These are phyloP conservation scores for Stomatorhinus ivindoensis DNA, from an alignment of 2,113 vertebrate genomes.

Conservation along the genomic window DNA sequence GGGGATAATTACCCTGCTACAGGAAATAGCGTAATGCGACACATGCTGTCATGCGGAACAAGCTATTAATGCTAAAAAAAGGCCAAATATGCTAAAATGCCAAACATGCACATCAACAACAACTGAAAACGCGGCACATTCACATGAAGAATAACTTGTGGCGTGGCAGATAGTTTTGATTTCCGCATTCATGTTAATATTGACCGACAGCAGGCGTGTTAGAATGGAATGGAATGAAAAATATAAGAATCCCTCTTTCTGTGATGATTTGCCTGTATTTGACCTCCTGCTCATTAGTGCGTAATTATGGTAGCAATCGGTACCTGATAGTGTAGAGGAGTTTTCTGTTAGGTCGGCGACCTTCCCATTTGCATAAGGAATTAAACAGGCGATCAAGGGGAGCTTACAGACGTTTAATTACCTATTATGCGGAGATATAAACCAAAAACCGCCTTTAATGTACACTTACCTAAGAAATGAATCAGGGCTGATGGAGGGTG, in stretches of 20 bases:
- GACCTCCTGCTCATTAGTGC: not conserved
- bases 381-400: constrained; percentile 51
- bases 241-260: not conserved
- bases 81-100: not conserved
- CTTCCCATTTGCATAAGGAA: constrained; percentile 49
- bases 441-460: constrained; percentile 48
- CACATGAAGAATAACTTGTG: not conserved
- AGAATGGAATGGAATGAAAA: not conserved
- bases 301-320: not conserved
- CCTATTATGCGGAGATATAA: constrained; percentile 42
- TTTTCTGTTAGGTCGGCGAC: constrained; percentile 46
- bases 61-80: not conserved
- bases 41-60: not conserved
- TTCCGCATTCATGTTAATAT: constrained; percentile 12
- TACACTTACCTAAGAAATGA: constrained; percentile 50
- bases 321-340: not conserved
- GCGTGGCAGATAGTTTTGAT: not conserved
- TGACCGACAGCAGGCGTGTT: constrained; percentile 27
- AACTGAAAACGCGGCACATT: not conserved
- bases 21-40: not conserved
- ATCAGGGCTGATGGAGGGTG: constrained; percentile 18
- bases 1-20: constrained; percentile 27
- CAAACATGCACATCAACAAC: not conserved
- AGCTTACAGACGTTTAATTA: constrained; percentile 48
- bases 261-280: not conserved